Percentiles rank a stretch among this genome's conserved stretches.
These are phyloP conservation scores for Tinamus guttatus DNA, from an alignment of 2,113 vertebrate genomes.

Conservation along the genomic window DNA sequence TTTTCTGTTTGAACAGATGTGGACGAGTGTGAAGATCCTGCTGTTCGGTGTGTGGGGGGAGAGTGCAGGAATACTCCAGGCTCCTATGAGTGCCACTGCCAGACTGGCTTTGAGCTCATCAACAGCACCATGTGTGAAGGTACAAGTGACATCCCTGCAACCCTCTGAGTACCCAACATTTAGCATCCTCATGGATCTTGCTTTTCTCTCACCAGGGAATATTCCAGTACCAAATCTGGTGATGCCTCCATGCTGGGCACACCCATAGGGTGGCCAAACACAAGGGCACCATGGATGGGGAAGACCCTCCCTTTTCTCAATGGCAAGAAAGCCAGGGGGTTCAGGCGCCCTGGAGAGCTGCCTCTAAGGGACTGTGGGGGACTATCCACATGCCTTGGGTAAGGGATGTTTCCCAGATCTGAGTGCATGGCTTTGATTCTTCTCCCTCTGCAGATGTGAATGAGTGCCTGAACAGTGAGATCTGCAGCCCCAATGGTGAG, in stretches of 20 bases:
- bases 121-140: constrained; percentile 71
- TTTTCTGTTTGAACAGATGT: constrained; percentile 75
- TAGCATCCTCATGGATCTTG: not conserved
- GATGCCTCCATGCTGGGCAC: not conserved
- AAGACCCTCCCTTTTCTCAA: not conserved
- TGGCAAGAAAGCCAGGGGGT: not conserved
- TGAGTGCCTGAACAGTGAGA: constrained; percentile 86
- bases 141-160: constrained; percentile 2
- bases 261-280: not conserved
- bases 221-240: not conserved
- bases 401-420: not conserved
- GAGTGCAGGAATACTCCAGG: constrained; percentile 82
- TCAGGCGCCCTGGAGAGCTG: not conserved
- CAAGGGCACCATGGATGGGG: not conserved
- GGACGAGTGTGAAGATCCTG: constrained; percentile 79
- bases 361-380: not conserved
- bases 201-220: not conserved
- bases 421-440: not conserved
- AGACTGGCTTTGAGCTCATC: constrained; percentile 77
- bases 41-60: constrained; percentile 73
- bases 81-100: constrained; percentile 84
- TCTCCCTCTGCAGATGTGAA: constrained; percentile 83
- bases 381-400: not conserved
- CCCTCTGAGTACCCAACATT: not conserved
- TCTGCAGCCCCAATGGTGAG: constrained; percentile 88